These are phyloP conservation scores for Platynereis dumerilii DNA, from an alignment of 2,888 invertebrate genomes.

Conservation along the genomic window DNA sequence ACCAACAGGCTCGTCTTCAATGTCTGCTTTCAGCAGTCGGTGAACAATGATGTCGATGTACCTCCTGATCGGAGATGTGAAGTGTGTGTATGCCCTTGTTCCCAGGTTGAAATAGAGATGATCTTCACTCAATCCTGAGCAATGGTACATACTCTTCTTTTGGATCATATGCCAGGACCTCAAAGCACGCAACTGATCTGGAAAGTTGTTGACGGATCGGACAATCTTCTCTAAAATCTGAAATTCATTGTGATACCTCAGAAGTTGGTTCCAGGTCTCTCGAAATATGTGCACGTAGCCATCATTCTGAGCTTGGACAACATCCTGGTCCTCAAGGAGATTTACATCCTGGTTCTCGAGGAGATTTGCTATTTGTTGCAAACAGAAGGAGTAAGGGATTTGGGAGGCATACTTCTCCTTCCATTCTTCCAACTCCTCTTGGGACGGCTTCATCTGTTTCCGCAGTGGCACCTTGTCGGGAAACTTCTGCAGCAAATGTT, in stretches of 20 bases:
- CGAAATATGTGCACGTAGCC: too few relatives aligned
- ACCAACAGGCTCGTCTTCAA: neutral
- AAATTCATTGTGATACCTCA: too few relatives aligned
- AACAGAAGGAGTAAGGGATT: slow-evolving; percentile 3
- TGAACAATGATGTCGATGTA: slow-evolving; percentile 89
- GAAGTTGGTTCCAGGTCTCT: neutral
- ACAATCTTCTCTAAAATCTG: neutral
- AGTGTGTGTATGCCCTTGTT: slow-evolving; percentile 87
- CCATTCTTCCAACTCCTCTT: slow-evolving; percentile 10
- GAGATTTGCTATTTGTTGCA: neutral
- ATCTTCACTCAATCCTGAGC: slow-evolving; percentile 42
- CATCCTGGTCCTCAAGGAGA: too few relatives aligned
- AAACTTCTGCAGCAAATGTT: neutral
- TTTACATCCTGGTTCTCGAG: too few relatives aligned
- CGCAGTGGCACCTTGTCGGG: slow-evolving; percentile 1
- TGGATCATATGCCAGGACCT: slow-evolving; percentile 8
- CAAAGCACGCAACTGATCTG: slow-evolving; percentile 5
- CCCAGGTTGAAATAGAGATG: slow-evolving; percentile 81
- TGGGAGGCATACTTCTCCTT: neutral
- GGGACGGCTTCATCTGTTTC: slow-evolving; percentile 3
- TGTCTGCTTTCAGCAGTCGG: slow-evolving; percentile 71
- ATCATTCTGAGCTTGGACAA: too few relatives aligned
- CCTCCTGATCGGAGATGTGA: slow-evolving; percentile 88
- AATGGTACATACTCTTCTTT: slow-evolving; percentile 55
- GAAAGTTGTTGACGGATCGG: neutral